A percentile compares a stretch with the other conserved stretches of the same genome.
Evolutionary conservation across 2,113 vertebrate genomes (phyloP).

Genomic region (Melanostigma gelatinosum): DNA sequence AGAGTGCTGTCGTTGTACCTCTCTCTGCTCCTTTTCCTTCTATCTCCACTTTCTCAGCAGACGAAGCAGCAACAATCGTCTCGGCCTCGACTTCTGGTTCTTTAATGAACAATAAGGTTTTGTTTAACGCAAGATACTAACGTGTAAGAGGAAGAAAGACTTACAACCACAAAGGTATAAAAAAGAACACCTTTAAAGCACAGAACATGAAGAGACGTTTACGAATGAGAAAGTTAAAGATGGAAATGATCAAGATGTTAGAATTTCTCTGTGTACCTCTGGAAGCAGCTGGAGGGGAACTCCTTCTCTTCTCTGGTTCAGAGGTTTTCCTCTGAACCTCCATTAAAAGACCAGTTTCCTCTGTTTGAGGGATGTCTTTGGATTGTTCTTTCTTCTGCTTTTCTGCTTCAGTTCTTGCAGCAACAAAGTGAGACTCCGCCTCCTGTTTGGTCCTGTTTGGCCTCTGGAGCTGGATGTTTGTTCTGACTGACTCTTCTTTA

Average conservation of each 20-base stretch:
- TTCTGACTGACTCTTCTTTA: constrained; percentile 43
- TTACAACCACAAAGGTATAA: constrained; percentile 2
- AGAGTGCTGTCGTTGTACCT: constrained; percentile 62
- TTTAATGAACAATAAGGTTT: constrained; percentile 60
- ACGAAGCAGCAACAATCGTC: constrained; percentile 16
- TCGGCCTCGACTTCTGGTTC: constrained; percentile 44
- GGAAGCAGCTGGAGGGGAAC: constrained; percentile 9
- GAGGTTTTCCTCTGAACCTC: constrained; percentile 1
- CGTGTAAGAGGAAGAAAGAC: constrained; percentile 13
- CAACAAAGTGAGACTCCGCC: background rate
- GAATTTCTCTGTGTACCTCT: constrained; percentile 66
- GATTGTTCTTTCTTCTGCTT: background rate
- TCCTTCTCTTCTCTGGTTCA: constrained; percentile 42
- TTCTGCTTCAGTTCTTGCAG: background rate
- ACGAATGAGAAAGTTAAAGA: background rate
- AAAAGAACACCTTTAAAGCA: constrained; percentile 8
- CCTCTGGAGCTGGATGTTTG: constrained; percentile 38
- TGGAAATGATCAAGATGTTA: constrained; percentile 15
- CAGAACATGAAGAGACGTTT: background rate
- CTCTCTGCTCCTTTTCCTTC: constrained; percentile 28
- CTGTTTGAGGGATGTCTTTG: background rate
- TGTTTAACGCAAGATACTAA: constrained; percentile 24
- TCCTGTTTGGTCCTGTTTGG: constrained; percentile 1
- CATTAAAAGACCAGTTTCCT: background rate
- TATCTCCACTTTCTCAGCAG: constrained; percentile 29